Base-by-base conservation (phyloP, 92 coral and sea anemone species). In the Parazoanthus swiftii region DNA sequence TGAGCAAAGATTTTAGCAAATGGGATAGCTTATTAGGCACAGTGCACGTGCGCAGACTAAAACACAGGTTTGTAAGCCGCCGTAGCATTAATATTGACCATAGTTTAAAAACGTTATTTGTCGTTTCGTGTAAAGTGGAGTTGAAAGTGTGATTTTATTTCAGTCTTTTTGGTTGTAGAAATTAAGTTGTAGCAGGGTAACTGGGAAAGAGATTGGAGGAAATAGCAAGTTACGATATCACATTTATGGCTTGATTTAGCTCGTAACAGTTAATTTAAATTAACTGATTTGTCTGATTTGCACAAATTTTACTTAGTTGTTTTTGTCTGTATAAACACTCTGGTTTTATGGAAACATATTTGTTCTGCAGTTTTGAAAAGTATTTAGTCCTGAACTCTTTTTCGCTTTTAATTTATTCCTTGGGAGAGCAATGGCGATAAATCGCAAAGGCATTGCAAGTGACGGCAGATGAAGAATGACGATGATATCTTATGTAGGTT, bases 1-100 rank as follows among this genome's bases (percentile, higher is more conserved):
- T 82, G 59, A 21, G 86, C 76, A 39, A 66, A 46, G 56, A 82
- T 38, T 66, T 81, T 63, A 81, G 51, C 85, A 63, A 63, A 81
- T 9, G 29, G 9, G 46, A 39, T 63, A 39, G 74, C 48, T 33
- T 23, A 59, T 16, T 16, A 59, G 23, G 29, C 85, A 59, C 56
- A 59, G 75, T 59, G 80, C 58, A 18, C 20, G 38, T 36, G 44
- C 23, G 79, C n/a, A 75, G 79, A 21, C 6, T 43, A 48, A 10
- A 29, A 46, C 10, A 4, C 9, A 0, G 11, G 5, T n/a, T 36
- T 46, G n/a, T 18, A 38, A 39, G 10, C 3, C 44, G 78, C 46
- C 43, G 78, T 18, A 13, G 26, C 43, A 5, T 37, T 11, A 21
- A 10, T 25, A 63, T 3, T 63, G 70, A 58, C 63, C 13, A n/a